phyloP scores from a whole-genome alignment of 2,113 vertebrate species.

The Tachuris rubrigastra region DNA sequence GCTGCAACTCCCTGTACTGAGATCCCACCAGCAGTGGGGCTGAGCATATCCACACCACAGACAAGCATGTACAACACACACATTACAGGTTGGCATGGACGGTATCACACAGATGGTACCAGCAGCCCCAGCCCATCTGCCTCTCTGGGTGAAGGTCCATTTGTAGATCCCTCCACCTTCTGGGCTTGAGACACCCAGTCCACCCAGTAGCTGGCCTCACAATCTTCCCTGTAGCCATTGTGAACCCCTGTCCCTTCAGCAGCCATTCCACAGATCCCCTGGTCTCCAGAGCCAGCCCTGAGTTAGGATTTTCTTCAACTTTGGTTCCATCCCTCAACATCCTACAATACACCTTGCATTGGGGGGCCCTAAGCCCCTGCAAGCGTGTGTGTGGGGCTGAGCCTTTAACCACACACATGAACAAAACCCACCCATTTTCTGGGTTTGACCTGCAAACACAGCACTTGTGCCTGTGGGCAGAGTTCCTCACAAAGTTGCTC shows the following conservation, averaged over 20 bases:
- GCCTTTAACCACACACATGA: not conserved
- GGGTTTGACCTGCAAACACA: not conserved
- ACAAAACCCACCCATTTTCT: not conserved
- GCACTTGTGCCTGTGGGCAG: not conserved
- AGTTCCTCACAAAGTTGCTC: accelerated
- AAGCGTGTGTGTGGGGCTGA: not conserved
- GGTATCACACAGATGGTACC: not conserved
- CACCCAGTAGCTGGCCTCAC: not conserved
- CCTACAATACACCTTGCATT: accelerated
- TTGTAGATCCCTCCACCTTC: not conserved
- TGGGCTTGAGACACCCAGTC: not conserved
- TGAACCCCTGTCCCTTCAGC: not conserved
- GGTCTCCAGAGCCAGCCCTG: not conserved
- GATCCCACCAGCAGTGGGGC: not conserved
- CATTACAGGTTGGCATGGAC: not conserved
- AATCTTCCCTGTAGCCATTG: not conserved
- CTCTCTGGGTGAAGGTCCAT: not conserved
- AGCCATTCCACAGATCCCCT: not conserved
- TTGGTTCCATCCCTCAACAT: not conserved
- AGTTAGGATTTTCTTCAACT: not conserved
- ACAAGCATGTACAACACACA: not conserved
- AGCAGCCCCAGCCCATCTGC: not conserved
- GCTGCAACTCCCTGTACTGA: not conserved
- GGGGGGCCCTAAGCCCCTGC: not conserved
- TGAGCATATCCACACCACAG: not conserved